phyloP scores from a whole-genome alignment of 2,113 vertebrate genomes.

The Archilochus colubris region DNA sequence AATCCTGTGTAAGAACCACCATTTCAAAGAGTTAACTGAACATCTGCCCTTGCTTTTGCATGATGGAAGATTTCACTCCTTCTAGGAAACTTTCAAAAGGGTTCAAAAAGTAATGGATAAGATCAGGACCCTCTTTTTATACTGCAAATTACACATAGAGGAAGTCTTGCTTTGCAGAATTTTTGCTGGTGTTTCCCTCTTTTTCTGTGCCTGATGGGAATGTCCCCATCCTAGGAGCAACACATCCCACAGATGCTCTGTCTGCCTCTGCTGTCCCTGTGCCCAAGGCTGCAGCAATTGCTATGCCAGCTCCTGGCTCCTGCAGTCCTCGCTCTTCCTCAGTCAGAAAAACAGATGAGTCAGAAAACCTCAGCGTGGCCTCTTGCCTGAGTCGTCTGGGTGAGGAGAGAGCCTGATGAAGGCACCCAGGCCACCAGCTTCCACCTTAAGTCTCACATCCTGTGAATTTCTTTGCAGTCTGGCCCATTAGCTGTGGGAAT shows the following conservation, averaged over 20 bases:
- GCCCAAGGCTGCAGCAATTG: neutral
- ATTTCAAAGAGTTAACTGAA: neutral
- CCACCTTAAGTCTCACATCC: neutral
- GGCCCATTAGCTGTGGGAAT: neutral
- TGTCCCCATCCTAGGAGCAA: fast-evolving
- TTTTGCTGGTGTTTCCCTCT: neutral
- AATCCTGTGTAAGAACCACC: neutral
- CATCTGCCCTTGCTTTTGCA: neutral
- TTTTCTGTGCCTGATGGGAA: neutral
- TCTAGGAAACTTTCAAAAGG: neutral
- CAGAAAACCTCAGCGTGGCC: neutral
- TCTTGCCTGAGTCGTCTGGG: fast-evolving
- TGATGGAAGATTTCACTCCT: neutral
- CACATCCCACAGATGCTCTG: neutral
- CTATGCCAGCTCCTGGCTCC: neutral
- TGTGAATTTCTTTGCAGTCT: neutral
- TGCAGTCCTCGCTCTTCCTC: fast-evolving
- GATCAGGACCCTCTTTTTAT: neutral
- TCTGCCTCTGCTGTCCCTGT: fast-evolving
- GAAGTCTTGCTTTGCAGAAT: neutral
- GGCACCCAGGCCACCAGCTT: neutral
- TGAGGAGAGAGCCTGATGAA: neutral
- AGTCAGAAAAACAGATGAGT: neutral
- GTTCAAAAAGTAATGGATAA: neutral
- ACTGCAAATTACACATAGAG: neutral